These are phyloP conservation scores for Mya arenaria DNA, from an alignment of 1,140 invertebrate genomes.

Conservation along the genomic window DNA sequence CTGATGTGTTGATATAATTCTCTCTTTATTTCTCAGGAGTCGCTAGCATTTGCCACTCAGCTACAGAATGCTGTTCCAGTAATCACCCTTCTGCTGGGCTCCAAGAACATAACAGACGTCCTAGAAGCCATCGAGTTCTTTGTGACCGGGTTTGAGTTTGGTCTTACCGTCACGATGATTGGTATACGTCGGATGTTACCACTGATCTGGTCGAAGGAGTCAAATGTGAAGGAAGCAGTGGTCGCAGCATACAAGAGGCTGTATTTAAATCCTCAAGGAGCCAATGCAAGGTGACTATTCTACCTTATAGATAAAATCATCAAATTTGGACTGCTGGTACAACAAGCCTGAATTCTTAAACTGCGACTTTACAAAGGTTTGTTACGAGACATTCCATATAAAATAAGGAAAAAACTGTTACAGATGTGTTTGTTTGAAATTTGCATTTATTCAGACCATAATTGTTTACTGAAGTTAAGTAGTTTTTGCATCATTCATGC, in stretches of 20 bases:
- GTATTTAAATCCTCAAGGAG: slow-evolving; percentile 82
- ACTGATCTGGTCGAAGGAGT: slow-evolving; percentile 88
- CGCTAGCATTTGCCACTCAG: slow-evolving; percentile 85
- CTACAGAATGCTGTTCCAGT: slow-evolving; percentile 87
- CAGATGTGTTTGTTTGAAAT: too few relatives aligned
- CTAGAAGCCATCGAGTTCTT: slow-evolving; percentile 93
- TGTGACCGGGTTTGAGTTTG: slow-evolving; percentile 88
- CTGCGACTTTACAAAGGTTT: too few relatives aligned
- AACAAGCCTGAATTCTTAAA: too few relatives aligned
- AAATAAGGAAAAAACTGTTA: too few relatives aligned
- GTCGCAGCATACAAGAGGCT: slow-evolving; percentile 85
- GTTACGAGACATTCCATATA: too few relatives aligned
- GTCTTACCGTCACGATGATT: slow-evolving; percentile 86
- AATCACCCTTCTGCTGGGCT: slow-evolving; percentile 88
- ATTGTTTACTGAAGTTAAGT: too few relatives aligned
- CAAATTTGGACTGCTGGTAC: too few relatives aligned
- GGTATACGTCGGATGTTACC: slow-evolving; percentile 89
- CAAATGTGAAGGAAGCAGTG: slow-evolving; percentile 85
- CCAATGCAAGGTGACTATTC: slow-evolving; percentile 69
- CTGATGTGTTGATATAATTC: too few relatives aligned
- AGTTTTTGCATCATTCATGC: too few relatives aligned
- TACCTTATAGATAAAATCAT: too few relatives aligned
- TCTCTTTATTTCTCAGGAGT: slow-evolving; percentile 86
- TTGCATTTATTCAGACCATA: too few relatives aligned
- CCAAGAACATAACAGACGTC: slow-evolving; percentile 89